Conservation (phyloP, 2,797 vertebrate genomes). For the Dromococcyx pavoninus region DNA sequence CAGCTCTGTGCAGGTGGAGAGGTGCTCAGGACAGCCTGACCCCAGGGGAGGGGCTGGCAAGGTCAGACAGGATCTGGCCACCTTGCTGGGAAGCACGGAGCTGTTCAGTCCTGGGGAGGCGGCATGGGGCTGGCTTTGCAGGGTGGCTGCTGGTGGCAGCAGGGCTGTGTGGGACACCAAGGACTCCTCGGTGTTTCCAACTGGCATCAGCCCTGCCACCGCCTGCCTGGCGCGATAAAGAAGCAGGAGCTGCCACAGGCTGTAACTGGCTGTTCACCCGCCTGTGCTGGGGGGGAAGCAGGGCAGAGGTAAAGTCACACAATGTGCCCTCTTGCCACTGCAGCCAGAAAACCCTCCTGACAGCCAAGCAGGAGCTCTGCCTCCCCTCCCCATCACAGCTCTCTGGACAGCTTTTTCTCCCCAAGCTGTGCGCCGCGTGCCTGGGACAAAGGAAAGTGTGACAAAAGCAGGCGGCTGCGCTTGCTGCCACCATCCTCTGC, state of each 20-base stretch:
- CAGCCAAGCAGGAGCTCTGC: not conserved
- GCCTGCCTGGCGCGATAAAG: not conserved
- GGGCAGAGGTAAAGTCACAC: not conserved
- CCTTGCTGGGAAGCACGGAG: not conserved
- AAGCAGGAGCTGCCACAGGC: not conserved
- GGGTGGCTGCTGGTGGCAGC: not conserved
- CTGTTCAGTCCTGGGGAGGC: not conserved
- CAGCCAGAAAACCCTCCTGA: not conserved
- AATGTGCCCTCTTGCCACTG: accelerated
- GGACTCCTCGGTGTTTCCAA: accelerated
- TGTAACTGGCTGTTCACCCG: not conserved
- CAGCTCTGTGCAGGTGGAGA: not conserved
- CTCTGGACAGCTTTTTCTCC: not conserved
- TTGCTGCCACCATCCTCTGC: not conserved
- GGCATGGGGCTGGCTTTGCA: not conserved
- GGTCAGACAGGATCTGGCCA: not conserved
- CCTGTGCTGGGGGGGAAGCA: not conserved
- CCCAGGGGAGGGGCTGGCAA: not conserved
- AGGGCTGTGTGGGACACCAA: not conserved
- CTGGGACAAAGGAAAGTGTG: constrained; percentile 44
- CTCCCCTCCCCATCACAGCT: not conserved
- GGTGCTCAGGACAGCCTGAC: not conserved
- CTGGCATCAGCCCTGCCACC: not conserved
- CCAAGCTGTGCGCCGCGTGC: not conserved
- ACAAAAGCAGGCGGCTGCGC: constrained; percentile 16